Percentiles rank a stretch among this genome's conserved stretches.
These are phyloP conservation scores for Gymnosoma rotundatum DNA, from an alignment of 2,888 invertebrate genomes.

Conservation along the genomic window DNA sequence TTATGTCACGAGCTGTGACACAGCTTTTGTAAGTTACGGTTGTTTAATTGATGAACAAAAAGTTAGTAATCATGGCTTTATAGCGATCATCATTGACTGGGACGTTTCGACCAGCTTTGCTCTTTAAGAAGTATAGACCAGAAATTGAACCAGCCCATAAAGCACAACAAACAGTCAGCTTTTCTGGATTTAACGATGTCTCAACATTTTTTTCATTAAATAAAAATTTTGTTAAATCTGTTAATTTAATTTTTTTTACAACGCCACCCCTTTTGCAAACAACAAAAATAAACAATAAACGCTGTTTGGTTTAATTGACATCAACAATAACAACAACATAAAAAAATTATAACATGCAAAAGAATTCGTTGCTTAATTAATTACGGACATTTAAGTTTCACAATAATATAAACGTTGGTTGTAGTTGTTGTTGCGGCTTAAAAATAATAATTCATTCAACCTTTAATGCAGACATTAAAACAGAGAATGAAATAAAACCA, in stretches of 20 bases:
- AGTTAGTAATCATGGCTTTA: too few relatives aligned
- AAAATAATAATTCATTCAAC: conserved; percentile 53
- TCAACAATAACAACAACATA: conserved; percentile 25
- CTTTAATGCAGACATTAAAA: conserved; percentile 23
- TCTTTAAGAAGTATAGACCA: too few relatives aligned
- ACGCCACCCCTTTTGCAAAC: conserved; percentile 28
- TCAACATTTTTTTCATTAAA: conserved; percentile 9
- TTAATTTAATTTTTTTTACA: conserved; percentile 21
- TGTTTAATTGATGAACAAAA: too few relatives aligned
- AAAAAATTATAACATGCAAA: conserved; percentile 36
- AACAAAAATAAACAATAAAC: neutral
- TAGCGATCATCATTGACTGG: too few relatives aligned
- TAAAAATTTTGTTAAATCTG: conserved; percentile 38
- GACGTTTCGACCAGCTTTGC: too few relatives aligned
- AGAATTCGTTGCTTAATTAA: conserved; percentile 57
- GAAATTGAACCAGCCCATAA: too few relatives aligned
- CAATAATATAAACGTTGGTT: conserved; percentile 10
- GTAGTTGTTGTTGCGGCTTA: conserved; percentile 7
- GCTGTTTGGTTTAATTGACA: conserved; percentile 47
- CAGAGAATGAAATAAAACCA: conserved; percentile 2
- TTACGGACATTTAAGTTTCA: conserved; percentile 50
- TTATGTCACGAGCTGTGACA: too few relatives aligned
- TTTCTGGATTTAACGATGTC: too few relatives aligned
- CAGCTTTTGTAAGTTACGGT: too few relatives aligned
- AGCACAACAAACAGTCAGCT: too few relatives aligned